Base-by-base conservation (phyloP, 2,888 invertebrate species). In the Brachylomia viminalis region DNA sequence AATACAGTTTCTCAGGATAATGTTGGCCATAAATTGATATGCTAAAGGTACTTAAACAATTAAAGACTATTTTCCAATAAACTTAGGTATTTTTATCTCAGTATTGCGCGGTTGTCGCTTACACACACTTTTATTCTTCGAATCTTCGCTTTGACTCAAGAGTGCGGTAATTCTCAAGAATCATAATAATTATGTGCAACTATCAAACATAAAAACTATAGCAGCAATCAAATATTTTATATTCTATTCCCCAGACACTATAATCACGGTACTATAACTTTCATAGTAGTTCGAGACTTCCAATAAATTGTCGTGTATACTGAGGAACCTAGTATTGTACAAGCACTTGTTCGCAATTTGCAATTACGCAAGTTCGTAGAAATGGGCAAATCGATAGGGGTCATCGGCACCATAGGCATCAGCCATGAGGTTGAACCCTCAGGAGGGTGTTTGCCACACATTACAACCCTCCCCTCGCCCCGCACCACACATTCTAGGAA, bases 391-490 rank as follows among this genome's bases (percentile, higher is more conserved):
- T 96, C 96, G 95, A 96, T 96, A 95, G 93, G 90, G 96, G 96
- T 96, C 96, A 96, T 96, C 95, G 96, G 93, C 96, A 95, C 95
- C 92, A 94, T 94, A 94, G 93, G 92, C 93, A 94, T 93, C 94
- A 94, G 93, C 92, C 90, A 93, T 93, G 92, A 93, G 94, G 92
- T 94, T 89, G 93, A 94, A 93, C 96, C 95, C 95, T 95, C 92
- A 91, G 91, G 91, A 95, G 94, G 95, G 95, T 92, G 93, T 92
- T 92, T 91, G 93, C 93, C 92, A 93, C 92, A 93, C 93, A 94
- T 94, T 94, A 93, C 92, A 84, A 88, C 92, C 93, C 92, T 92
- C 89, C 91, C 90, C 89, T 91, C 91, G 88, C 92, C 92, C 93
- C 92, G 92, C 92, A 91, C 91, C 90, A 90, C 88, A 90, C 91